Base-by-base conservation (phyloP, 1,140 invertebrate species). In the Macrotrachela quadricornifera region DNA sequence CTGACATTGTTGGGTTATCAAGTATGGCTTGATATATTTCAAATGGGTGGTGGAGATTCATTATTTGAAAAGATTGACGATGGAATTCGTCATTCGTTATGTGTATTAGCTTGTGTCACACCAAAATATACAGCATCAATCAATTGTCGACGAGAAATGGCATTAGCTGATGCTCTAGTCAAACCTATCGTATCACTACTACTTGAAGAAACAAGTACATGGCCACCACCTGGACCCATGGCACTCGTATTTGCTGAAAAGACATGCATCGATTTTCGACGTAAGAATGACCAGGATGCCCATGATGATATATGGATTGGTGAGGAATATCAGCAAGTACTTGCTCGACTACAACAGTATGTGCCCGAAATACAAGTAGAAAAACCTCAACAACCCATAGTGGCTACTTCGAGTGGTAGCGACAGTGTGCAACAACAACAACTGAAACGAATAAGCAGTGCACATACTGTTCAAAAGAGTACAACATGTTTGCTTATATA, bases 41-140 rank as follows among this genome's bases (percentile, higher is more conserved):
- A 67, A 55, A 68, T 68, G 66, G 66, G 64, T 12, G 65, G 65
- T 21, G 66, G 66, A 11, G 66, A 67, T 56, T 65, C 64, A 3
- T 57, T 68, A 11, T 68, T 64, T 51, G 63, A 64, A 47, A 66
- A 65, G 56, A 68, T 68, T 44, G 66, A 68, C 58, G 46, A 56
- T 10, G 66, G 65, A 14, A 54, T 68, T 37, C 49, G 66, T n/a
- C 60, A 60, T 12, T 61, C 59, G 50, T 59, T 59, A 41, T 57
- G 67, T 13, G 58, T 66, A 0, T 15, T 67, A 12, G 57, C 60
- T 4, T 68, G 63, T 45, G 56, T 68, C 30, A 68, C 65, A 37
- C 50, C 57, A 6, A 68, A 67, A 54, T 68, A 67, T 56, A 50
- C 62, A 9, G n/a, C 61, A 18, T 68, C 66, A 10, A 58, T 60